Conservation (phyloP, 2,797 vertebrate species). For the Valencia hispanica region DNA sequence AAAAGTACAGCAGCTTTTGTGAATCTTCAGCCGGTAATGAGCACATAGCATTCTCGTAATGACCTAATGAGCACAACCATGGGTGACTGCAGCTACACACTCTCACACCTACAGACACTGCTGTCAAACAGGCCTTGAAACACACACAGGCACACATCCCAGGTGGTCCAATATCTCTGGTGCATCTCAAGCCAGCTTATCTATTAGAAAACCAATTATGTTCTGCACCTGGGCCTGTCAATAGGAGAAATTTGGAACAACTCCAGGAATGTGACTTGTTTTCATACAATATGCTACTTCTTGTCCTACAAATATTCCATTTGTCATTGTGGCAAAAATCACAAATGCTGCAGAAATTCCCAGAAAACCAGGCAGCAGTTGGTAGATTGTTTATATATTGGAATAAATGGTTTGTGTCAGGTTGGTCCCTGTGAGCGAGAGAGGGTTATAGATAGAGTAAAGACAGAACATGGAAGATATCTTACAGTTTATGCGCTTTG, state of each 20-base stretch:
- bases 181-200: conserved; percentile 50
- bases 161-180: conserved; percentile 55
- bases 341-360: conserved; percentile 29
- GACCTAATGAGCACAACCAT: conserved; percentile 51
- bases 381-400: conserved; percentile 46
- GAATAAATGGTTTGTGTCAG: conserved; percentile 59
- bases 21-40: conserved; percentile 41
- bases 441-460: conserved; percentile 14
- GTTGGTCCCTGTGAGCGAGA: conserved; percentile 16
- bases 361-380: conserved; percentile 36
- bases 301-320: conserved; percentile 49
- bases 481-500: conserved; percentile 35
- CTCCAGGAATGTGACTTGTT: conserved; percentile 41
- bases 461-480: conserved; percentile 33
- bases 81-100: conserved; percentile 27
- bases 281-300: conserved; percentile 52
- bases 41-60: conserved; percentile 43
- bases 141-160: conserved; percentile 45
- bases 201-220: conserved; percentile 76
- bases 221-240: conserved; percentile 69
- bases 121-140: conserved; percentile 41
- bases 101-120: conserved; percentile 20
- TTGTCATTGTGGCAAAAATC: conserved; percentile 41
- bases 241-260: conserved; percentile 24
- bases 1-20: conserved; percentile 27